Conservation (phyloP, 2,113 vertebrate genomes). For the Myrmecobius fasciatus region DNA sequence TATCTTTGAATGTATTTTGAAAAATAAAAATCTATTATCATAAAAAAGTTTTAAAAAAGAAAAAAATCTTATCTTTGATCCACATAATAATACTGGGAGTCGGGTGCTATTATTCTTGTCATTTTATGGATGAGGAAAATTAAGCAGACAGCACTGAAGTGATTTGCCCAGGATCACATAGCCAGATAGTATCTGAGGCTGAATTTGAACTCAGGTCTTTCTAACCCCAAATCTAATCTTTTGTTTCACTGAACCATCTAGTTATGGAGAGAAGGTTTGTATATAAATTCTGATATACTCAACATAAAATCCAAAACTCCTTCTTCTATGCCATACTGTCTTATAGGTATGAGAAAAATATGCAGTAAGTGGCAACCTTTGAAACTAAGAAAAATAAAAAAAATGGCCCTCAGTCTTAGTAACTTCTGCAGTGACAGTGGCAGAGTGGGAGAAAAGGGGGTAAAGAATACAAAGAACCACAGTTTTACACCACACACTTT, state of each 20-base stretch:
- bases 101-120: background rate
- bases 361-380: background rate
- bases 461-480: background rate
- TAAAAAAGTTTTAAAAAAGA: too few species aligned
- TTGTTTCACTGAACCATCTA: background rate
- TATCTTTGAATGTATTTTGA: too few species aligned
- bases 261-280: background rate
- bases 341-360: background rate
- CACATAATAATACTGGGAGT: background rate
- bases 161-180: background rate
- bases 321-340: background rate
- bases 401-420: background rate
- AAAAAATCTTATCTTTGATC: background rate
- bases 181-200: background rate
- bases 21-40: too few species aligned
- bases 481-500: conserved; percentile 9
- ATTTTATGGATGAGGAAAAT: background rate
- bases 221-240: background rate
- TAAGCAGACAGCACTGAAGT: background rate
- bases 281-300: background rate
- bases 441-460: background rate
- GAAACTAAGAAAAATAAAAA: background rate
- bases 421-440: background rate
- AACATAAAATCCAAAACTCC: background rate
- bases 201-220: background rate